Evolutionary conservation across 2,797 vertebrate species (phyloP).

Genomic region (Mastacembelus armatus): DNA sequence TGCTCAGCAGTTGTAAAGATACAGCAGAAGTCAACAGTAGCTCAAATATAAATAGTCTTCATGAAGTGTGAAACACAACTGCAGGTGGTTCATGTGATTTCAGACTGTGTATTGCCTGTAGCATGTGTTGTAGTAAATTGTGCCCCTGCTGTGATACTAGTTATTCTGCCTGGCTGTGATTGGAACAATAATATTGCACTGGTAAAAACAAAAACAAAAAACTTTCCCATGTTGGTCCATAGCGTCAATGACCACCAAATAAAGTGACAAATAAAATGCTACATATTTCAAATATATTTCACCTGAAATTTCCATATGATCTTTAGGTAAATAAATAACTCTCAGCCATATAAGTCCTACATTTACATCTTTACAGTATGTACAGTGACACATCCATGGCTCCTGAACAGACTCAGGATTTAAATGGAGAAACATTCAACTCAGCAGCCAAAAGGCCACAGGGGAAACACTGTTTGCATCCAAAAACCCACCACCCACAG

Average conservation of each 20-base stretch:
- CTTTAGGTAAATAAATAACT: conserved; percentile 91
- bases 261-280: conserved; percentile 76
- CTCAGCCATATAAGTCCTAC: conserved; percentile 85
- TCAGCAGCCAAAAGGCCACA: conserved; percentile 54
- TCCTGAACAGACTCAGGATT: conserved; percentile 46
- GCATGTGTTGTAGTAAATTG: conserved; percentile 63
- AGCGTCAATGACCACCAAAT: conserved; percentile 81
- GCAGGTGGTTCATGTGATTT: conserved; percentile 25
- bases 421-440: conserved; percentile 67
- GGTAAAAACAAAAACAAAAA: conserved; percentile 71
- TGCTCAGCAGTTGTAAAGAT: conserved; percentile 61
- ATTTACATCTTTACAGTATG: conserved; percentile 89
- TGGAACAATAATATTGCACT: conserved; percentile 82
- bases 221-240: conserved; percentile 84
- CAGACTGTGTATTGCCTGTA: conserved; percentile 23
- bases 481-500: conserved; percentile 46
- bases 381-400: conserved; percentile 79
- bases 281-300: conserved; percentile 87
- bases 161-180: conserved; percentile 70
- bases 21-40: conserved; percentile 56
- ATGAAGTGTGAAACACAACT: conserved; percentile 39
- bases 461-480: conserved; percentile 62
- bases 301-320: conserved; percentile 86
- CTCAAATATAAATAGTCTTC: conserved; percentile 47
- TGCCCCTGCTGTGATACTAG: conserved; percentile 76